Base-by-base conservation (phyloP, 2,888 invertebrate species). In the Ectemnius cavifrons region DNA sequence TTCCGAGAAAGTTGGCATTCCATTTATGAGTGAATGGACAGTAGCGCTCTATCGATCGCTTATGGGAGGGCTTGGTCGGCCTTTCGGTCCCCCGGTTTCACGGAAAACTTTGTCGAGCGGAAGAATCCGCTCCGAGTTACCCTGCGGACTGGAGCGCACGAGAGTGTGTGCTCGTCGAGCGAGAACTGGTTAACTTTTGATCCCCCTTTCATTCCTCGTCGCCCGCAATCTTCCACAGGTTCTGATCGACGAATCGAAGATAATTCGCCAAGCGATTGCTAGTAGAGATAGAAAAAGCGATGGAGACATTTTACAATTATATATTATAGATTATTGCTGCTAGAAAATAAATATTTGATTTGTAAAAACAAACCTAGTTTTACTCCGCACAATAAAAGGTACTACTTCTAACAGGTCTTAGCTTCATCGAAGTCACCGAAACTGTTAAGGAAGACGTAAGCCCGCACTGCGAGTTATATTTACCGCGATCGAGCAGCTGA, bases 1-100 rank as follows among this genome's bases (percentile, higher is more conserved):
- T 45, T 6, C 5, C 8, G 47, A 61, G 47, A 23, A 16, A 14
- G 18, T 63, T 20, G 14, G 49, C 49, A 62, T 68, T 62, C 57
- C 67, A 61, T 68, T 61, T 16, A 68, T 62, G 67, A 56, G 13
- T 62, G 57, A 68, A 62, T 37, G 62, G 52, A 20, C 16, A 20
- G 37, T 16, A 14, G 1, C 52, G 14, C 59, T 45, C 23, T 59
- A 63, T 63, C 63, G 52, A 63, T 47, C 63, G 49, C 23, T 63
- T 57, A 57, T 57, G 64, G 57, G 56, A 64, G 28, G 27, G 23
- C 23, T 23, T 2, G 23, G 14, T 52, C 52, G 27, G 45, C 23
- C 20, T 13, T 14, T 52, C 52, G 27, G 18, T 28, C 56, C 16
- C 13, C 3, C 45, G 23, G 3, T n/a, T 37, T 6, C 27, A 47